Evolutionary conservation across 2,888 invertebrate species (phyloP).

Genomic region (Leptopilina myrica): DNA sequence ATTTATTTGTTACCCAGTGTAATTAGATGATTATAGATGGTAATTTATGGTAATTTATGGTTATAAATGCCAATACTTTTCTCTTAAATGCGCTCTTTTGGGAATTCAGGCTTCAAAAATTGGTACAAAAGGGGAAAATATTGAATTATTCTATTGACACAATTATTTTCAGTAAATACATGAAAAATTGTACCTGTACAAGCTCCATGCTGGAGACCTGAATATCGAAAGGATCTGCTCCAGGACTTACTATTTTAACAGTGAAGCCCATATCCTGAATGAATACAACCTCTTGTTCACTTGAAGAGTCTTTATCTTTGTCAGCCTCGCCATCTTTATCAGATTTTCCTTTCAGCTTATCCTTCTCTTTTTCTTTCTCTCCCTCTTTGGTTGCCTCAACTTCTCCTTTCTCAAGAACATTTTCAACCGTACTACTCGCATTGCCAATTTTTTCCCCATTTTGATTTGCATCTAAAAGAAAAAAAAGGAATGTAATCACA

Average conservation of each 20-base stretch:
- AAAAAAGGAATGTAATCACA: background rate
- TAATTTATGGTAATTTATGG: too few species aligned
- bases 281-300: constrained; percentile 88
- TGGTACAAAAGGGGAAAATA: too few species aligned
- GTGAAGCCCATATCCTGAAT: constrained; percentile 95
- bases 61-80: too few species aligned
- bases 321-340: constrained; percentile 64
- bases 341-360: constrained; percentile 58
- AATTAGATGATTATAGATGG: too few species aligned
- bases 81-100: too few species aligned
- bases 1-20: too few species aligned
- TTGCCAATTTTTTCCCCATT: constrained; percentile 64
- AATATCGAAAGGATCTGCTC: constrained; percentile 93
- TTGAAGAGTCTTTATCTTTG: constrained; percentile 78
- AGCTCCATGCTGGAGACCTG: constrained; percentile 98
- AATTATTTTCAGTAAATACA: too few species aligned
- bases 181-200: constrained; percentile 80
- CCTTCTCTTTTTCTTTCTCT: constrained; percentile 69
- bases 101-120: too few species aligned
- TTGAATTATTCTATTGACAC: too few species aligned
- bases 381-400: constrained; percentile 76
- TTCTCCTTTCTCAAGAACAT: constrained; percentile 76
- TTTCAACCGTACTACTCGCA: constrained; percentile 65
- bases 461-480: constrained; percentile 63
- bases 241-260: constrained; percentile 95